Conservation (phyloP, 2,113 vertebrate species). For the Zonotrichia leucophrys region DNA sequence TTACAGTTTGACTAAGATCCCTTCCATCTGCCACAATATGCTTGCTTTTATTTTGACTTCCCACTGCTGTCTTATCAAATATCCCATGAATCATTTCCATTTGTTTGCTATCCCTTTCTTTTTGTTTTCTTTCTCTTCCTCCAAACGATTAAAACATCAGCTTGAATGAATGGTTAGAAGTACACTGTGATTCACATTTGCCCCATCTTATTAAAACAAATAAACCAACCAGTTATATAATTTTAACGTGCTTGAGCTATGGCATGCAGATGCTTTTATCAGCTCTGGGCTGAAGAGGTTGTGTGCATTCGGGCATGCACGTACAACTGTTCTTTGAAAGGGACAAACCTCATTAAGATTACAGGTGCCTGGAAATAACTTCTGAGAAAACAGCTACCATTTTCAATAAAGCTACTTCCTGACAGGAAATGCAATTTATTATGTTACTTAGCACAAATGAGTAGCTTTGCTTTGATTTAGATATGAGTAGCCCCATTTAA, state of each 20-base stretch:
- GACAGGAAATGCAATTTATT: constrained; percentile 72
- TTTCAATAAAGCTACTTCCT: constrained; percentile 77
- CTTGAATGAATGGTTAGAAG: constrained; percentile 75
- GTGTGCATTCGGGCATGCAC: constrained; percentile 71
- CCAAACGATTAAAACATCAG: constrained; percentile 81
- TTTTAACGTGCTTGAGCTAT: constrained; percentile 46
- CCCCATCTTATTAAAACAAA: constrained; percentile 70
- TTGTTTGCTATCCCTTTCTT: constrained; percentile 72
- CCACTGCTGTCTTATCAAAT: constrained; percentile 75
- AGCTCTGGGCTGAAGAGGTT: constrained; percentile 69
- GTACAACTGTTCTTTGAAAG: constrained; percentile 76
- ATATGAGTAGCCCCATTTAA: neutral
- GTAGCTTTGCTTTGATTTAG: constrained; percentile 22
- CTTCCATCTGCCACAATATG: constrained; percentile 76
- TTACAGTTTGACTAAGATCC: constrained; percentile 71
- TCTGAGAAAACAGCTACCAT: constrained; percentile 69
- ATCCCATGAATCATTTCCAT: constrained; percentile 71
- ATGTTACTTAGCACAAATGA: constrained; percentile 25
- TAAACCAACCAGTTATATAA: constrained; percentile 67
- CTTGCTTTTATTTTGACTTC: constrained; percentile 80
- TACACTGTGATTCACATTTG: constrained; percentile 74
- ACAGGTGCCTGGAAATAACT: constrained; percentile 76
- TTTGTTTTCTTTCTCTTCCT: constrained; percentile 75
- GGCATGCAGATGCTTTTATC: constrained; percentile 80
- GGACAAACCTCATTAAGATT: constrained; percentile 80